phyloP scores from a whole-genome alignment of 2,888 invertebrate species.

The Volucella zonaria region DNA sequence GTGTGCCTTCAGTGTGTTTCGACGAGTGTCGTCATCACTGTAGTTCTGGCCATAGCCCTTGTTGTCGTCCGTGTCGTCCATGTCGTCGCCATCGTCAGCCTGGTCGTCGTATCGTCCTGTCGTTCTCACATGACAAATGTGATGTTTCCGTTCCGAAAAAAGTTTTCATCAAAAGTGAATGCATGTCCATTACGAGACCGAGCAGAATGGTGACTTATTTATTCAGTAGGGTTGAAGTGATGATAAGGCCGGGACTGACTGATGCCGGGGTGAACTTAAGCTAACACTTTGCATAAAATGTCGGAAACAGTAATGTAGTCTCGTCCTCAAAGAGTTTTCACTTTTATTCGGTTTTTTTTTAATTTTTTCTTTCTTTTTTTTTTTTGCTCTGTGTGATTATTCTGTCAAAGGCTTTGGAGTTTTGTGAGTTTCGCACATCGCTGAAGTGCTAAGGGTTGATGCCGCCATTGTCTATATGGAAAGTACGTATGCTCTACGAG shows the following conservation, averaged over 20 bases:
- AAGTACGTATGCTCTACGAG: background rate
- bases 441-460: slow-evolving; percentile 44
- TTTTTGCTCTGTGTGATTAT: slow-evolving; percentile 7
- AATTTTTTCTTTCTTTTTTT: slow-evolving; percentile 1
- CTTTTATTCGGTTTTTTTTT: background rate
- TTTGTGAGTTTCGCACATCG: slow-evolving; percentile 55
- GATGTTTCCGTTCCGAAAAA: slow-evolving; percentile 68
- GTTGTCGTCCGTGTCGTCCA: background rate
- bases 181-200: slow-evolving; percentile 68
- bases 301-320: slow-evolving; percentile 62
- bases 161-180: slow-evolving; percentile 72
- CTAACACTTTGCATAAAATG: slow-evolving; percentile 68
- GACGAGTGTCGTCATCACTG: background rate
- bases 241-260: slow-evolving; percentile 3
- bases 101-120: slow-evolving; percentile 14
- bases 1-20: slow-evolving; percentile 48
- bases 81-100: background rate
- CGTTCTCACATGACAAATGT: slow-evolving; percentile 68
- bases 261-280: slow-evolving; percentile 31
- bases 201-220: slow-evolving; percentile 60
- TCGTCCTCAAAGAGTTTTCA: slow-evolving; percentile 44
- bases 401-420: slow-evolving; percentile 50
- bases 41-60: no score
- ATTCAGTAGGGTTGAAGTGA: slow-evolving; percentile 45
- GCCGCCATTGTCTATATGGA: slow-evolving; percentile 28